These are phyloP conservation scores for Chloroclystis v-ata DNA, from an alignment of 2,888 invertebrate genomes.

Conservation along the genomic window DNA sequence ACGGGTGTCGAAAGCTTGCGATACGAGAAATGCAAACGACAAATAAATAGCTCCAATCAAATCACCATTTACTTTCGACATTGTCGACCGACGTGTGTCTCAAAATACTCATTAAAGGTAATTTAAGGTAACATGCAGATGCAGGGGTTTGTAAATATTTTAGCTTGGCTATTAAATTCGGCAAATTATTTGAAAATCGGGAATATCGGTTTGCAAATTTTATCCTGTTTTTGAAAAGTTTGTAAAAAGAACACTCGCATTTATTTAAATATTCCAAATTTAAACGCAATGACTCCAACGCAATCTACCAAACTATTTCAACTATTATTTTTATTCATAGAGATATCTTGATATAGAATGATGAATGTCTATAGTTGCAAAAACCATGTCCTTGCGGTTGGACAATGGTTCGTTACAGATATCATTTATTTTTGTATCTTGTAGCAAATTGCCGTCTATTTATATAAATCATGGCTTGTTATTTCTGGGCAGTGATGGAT, in stretches of 20 bases:
- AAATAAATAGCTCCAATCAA: slow-evolving; percentile 66
- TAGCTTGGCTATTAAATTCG: not conserved
- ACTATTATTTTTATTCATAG: not conserved
- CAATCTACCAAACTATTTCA: no score
- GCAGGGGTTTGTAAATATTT: not conserved
- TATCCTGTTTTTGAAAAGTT: no score
- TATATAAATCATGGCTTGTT: slow-evolving; percentile 1
- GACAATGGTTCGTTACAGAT: slow-evolving; percentile 9
- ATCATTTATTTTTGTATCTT: slow-evolving; percentile 4
- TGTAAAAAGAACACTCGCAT: no score
- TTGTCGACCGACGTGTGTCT: slow-evolving; percentile 2
- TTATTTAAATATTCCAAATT: no score
- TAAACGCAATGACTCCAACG: no score
- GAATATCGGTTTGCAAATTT: not conserved
- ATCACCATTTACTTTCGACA: slow-evolving; percentile 60
- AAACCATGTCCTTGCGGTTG: slow-evolving; percentile 6
- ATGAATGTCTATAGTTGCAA: slow-evolving; percentile 1
- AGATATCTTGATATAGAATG: not conserved
- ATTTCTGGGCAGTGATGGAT: not conserved
- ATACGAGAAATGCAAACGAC: slow-evolving; percentile 51
- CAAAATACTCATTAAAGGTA: not conserved
- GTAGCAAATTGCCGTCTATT: slow-evolving; percentile 4
- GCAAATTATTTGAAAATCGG: not conserved
- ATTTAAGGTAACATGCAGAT: not conserved
- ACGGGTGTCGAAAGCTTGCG: slow-evolving; percentile 28